phyloP scores from a whole-genome alignment of 2,797 vertebrate species.

The Champsocephalus esox region DNA sequence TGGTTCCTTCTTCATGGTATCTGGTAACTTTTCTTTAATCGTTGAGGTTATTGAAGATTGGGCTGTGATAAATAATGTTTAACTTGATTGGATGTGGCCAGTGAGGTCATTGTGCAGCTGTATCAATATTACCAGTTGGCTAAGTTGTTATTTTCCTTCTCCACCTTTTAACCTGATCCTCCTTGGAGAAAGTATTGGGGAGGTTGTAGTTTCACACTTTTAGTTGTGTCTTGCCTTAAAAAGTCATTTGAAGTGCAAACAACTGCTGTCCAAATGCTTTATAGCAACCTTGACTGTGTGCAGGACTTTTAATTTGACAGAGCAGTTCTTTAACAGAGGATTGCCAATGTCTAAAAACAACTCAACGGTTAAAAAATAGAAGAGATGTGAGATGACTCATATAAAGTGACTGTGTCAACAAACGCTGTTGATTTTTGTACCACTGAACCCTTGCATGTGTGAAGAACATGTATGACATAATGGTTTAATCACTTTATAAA shows the following conservation, averaged over 20 bases:
- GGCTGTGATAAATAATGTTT: constrained; percentile 56
- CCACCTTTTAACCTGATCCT: not conserved
- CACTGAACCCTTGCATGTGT: not conserved
- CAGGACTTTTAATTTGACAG: constrained; percentile 7
- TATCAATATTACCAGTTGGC: constrained; percentile 63
- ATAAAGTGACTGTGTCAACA: constrained; percentile 14
- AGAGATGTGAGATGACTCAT: constrained; percentile 39
- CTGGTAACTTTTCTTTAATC: constrained; percentile 54
- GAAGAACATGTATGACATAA: not conserved
- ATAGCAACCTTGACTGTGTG: not conserved
- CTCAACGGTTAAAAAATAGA: not conserved
- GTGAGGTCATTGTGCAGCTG: constrained; percentile 74
- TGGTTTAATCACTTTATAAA: not conserved
- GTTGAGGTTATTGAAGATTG: constrained; percentile 48
- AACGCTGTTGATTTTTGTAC: constrained; percentile 1
- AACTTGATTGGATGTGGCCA: constrained; percentile 72
- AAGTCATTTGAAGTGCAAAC: not conserved
- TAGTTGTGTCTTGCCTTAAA: constrained; percentile 2
- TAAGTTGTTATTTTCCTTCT: constrained; percentile 33
- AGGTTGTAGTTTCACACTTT: not conserved
- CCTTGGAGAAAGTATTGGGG: not conserved
- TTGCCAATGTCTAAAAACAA: not conserved
- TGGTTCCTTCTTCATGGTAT: constrained; percentile 30
- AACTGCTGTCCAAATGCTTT: not conserved
- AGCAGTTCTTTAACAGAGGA: not conserved